Evolutionary conservation across 2,888 invertebrate genomes (phyloP), one percentile per base, ranked within the genome.

Genomic region (Coecobrya sp.): DNA sequence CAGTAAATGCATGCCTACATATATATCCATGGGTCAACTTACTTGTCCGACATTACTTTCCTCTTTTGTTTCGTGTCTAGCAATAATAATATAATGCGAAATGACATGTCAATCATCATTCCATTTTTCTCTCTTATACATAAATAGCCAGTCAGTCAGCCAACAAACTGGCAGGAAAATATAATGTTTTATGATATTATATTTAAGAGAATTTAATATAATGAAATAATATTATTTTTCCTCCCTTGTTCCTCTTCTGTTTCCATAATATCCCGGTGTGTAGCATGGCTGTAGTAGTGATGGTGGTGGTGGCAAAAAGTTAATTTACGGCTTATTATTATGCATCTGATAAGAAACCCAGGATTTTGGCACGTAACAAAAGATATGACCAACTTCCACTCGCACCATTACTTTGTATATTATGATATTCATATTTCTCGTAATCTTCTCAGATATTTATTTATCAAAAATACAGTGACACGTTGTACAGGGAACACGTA

Each of bases 81-180:
- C 62, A 59, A 85, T 85, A 90, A 90, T 90, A 90, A 86, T 90
- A 73, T 81, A 55, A 81, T 81, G 19, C 55, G 76, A 90, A 86
- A 79, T 90, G 86, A 86, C 89, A 85, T 89, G 92, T 92, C 92
- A 92, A 92, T 92, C 92, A 92, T 86, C 86, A 86, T 70, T 36
- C 62, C 68, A 36, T 68, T 81, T 65, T 30, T 52, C 27, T 59
- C 49, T 88, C 49, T 62, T 22, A 10, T n/a, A 27, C 5, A 81
- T 76, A 70, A 70, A 70, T 70, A 82, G 30, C 19, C 82, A 82
- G 19, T 19, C 62, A 62, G 36, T 62, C 62, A 13, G 13, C 36
- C 30, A 81, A 4, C 19, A 10, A 22, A 45, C 36, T 36, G 19
- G 5, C 76, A 73, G 1, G 11, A 49, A 76, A 25, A 10, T n/a